These are phyloP conservation scores for Lepidothrix coronata DNA, from an alignment of 2,113 vertebrate genomes.

Conservation along the genomic window DNA sequence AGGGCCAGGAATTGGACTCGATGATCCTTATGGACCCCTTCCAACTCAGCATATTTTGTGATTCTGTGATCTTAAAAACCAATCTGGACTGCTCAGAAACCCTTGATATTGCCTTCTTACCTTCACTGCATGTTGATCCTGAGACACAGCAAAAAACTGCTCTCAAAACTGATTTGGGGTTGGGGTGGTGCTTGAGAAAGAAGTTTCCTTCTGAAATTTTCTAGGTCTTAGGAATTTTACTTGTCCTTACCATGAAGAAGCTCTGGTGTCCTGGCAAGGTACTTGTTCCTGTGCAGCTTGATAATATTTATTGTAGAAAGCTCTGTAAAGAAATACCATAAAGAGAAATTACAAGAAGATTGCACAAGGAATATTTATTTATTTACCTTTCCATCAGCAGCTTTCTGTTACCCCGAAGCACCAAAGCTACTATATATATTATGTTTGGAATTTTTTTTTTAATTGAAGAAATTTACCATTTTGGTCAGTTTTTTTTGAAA, in stretches of 20 bases:
- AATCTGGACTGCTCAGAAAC: neutral
- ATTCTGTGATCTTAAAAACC: neutral
- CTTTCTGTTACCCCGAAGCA: neutral
- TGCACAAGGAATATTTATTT: neutral
- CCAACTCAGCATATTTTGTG: neutral
- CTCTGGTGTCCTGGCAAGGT: neutral
- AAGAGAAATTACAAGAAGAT: neutral
- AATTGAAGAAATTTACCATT: neutral
- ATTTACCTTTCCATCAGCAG: neutral
- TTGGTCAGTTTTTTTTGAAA: neutral
- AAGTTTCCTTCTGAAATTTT: constrained; percentile 8
- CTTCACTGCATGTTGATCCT: neutral
- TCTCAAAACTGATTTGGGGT: neutral
- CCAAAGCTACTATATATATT: neutral
- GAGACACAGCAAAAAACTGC: neutral
- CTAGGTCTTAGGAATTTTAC: neutral
- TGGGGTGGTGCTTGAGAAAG: neutral
- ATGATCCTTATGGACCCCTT: neutral
- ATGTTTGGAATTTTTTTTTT: neutral
- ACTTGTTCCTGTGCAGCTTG: neutral
- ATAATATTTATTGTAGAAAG: constrained; percentile 4
- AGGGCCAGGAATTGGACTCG: too few relatives aligned
- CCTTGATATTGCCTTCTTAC: neutral
- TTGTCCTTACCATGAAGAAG: neutral
- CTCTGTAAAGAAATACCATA: neutral